Conservation (phyloP, 53 echinoderm and acorn worm genomes). For the Holothuria leucospilota region DNA sequence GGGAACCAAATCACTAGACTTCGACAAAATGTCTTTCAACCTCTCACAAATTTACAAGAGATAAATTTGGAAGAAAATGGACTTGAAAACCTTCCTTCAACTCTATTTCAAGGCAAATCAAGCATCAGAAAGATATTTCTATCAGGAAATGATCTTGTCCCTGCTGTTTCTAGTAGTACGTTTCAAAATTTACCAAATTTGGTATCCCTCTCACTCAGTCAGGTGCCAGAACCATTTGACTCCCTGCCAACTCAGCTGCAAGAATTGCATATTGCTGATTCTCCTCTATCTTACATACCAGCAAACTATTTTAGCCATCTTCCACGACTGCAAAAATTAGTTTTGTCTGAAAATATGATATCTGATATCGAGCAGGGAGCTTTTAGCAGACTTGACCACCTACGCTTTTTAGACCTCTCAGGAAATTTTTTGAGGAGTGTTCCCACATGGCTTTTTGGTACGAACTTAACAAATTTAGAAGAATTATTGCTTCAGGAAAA, state of each 20-base stretch:
- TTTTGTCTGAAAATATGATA: constrained; percentile 63
- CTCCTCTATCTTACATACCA: constrained; percentile 33
- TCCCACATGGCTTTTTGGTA: not conserved
- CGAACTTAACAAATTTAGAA: constrained; percentile 53
- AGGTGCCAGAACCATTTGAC: constrained; percentile 70
- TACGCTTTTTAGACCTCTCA: constrained; percentile 20
- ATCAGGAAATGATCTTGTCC: constrained; percentile 61
- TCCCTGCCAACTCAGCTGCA: constrained; percentile 59
- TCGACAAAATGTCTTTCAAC: constrained; percentile 68
- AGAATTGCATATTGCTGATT: constrained; percentile 66
- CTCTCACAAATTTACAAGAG: constrained; percentile 72
- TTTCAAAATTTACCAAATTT: constrained; percentile 41
- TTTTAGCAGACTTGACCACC: constrained; percentile 25
- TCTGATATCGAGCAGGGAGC: constrained; percentile 44
- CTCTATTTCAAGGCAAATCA: constrained; percentile 57
- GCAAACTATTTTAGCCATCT: constrained; percentile 53
- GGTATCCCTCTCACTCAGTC: constrained; percentile 58
- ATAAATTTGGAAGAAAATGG: constrained; percentile 74
- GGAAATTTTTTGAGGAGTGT: constrained; percentile 13
- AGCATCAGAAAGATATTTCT: constrained; percentile 75
- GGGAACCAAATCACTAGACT: constrained; percentile 71
- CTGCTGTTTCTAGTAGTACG: not conserved
- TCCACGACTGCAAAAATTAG: constrained; percentile 54
- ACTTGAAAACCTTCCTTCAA: constrained; percentile 65
- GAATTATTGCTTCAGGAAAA: constrained; percentile 81